Evolutionary conservation across 2,888 invertebrate genomes (phyloP).

Genomic region (Hydriomena furcata): DNA sequence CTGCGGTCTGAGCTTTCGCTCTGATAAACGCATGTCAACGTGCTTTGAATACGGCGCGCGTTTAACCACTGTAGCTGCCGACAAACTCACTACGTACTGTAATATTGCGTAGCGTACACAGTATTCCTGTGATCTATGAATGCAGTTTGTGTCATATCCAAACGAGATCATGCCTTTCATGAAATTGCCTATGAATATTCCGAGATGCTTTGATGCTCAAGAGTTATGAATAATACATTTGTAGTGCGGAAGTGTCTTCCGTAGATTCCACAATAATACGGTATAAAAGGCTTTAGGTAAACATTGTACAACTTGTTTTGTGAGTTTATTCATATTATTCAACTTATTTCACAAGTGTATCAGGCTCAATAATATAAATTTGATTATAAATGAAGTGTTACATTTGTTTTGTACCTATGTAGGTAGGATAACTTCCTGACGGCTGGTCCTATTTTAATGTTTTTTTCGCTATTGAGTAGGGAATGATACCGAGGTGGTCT

Average conservation of each 20-base stretch:
- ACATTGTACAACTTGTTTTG: too few relatives aligned
- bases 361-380: too few relatives aligned
- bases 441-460: too few relatives aligned
- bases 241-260: conserved; percentile 1
- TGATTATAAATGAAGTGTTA: too few relatives aligned
- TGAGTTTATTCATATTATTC: too few relatives aligned
- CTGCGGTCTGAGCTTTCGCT: conserved; percentile 72
- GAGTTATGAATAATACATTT: conserved; percentile 23
- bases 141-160: conserved; percentile 29
- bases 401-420: too few relatives aligned
- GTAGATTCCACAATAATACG: conserved; percentile 2
- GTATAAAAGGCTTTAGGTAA: conserved; percentile 4
- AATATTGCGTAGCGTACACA: conserved; percentile 27
- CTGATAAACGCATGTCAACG: conserved; percentile 80
- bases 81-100: conserved; percentile 33
- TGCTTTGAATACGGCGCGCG: conserved; percentile 68
- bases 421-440: too few relatives aligned
- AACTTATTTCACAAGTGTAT: too few relatives aligned
- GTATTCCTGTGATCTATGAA: conserved; percentile 31
- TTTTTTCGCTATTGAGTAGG: too few relatives aligned
- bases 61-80: conserved; percentile 60
- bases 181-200: conserved; percentile 29
- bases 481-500: too few relatives aligned
- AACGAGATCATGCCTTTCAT: conserved; percentile 24
- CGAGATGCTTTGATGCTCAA: conserved; percentile 19